Conservation (phyloP, 2,797 vertebrate species). For the Picus viridis region DNA sequence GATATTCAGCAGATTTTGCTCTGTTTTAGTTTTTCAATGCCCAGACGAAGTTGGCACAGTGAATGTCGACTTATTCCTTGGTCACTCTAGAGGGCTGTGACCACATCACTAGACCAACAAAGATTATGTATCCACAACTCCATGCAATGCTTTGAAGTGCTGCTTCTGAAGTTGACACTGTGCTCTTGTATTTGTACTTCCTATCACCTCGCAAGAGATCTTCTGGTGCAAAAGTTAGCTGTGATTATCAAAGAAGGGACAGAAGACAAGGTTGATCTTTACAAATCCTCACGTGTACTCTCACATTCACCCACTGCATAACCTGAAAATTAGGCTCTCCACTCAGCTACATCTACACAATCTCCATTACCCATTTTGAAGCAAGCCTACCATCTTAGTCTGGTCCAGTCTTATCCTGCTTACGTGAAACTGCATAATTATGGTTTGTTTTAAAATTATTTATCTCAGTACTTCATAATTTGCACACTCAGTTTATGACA, state of each 20-base stretch:
- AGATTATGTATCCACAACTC: background rate
- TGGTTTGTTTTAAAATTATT: background rate
- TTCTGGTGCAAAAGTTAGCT: background rate
- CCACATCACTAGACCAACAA: background rate
- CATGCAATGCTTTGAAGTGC: fast-evolving
- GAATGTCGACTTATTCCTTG: background rate
- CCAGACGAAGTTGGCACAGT: background rate
- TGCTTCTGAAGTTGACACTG: background rate
- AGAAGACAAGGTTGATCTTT: background rate
- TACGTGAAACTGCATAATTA: background rate
- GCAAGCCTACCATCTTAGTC: background rate
- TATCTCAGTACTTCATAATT: background rate
- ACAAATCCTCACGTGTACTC: background rate
- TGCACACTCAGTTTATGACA: background rate
- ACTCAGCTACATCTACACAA: background rate
- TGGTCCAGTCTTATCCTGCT: background rate
- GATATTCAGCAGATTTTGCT: background rate
- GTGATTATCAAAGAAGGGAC: background rate
- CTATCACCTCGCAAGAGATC: background rate
- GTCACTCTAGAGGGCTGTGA: background rate
- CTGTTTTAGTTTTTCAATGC: background rate
- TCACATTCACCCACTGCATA: background rate
- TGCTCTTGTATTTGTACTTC: background rate
- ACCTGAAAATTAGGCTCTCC: background rate
- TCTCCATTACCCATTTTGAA: background rate